Conservation (phyloP, 2,888 invertebrate species). For the Dyspetes luteomarginatus region DNA sequence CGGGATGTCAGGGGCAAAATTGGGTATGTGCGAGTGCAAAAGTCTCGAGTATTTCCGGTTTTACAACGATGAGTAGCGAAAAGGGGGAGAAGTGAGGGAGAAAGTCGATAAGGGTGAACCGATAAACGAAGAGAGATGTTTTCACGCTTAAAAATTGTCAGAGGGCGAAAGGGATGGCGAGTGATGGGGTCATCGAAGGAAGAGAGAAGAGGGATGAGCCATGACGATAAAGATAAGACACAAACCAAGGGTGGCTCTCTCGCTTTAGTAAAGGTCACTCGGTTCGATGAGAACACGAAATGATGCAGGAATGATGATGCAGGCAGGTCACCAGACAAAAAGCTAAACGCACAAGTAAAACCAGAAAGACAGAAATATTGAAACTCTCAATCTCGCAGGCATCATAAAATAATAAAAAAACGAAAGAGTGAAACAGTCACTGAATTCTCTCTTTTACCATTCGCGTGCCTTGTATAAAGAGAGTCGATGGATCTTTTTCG, state of each 20-base stretch:
- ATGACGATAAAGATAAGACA: constrained; percentile 58
- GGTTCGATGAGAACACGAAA: constrained; percentile 60
- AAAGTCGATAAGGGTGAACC: constrained; percentile 55
- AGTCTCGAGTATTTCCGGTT: background rate
- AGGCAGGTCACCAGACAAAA: constrained; percentile 32
- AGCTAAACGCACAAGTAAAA: constrained; percentile 5
- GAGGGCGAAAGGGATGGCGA: constrained; percentile 15
- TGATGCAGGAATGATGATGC: constrained; percentile 50
- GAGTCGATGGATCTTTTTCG: constrained; percentile 4
- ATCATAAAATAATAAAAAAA: constrained; percentile 33
- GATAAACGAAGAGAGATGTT: constrained; percentile 56
- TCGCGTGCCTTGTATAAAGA: background rate
- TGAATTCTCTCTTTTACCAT: constrained; percentile 42
- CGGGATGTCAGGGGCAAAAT: background rate
- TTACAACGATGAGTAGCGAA: constrained; percentile 17
- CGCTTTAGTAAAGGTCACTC: constrained; percentile 52
- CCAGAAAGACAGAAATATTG: background rate
- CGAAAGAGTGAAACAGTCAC: constrained; percentile 10
- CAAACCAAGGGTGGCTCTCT: constrained; percentile 56
- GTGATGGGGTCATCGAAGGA: background rate
- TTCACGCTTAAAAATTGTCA: constrained; percentile 64
- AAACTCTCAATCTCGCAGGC: constrained; percentile 18
- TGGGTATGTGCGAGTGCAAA: too few relatives aligned
- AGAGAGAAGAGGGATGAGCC: constrained; percentile 35
- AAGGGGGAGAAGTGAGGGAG: constrained; percentile 10